A percentile compares a stretch with the other conserved stretches of the same genome.
Conservation (phyloP, 2,888 invertebrate species). For the Metopia argyrocephala region DNA sequence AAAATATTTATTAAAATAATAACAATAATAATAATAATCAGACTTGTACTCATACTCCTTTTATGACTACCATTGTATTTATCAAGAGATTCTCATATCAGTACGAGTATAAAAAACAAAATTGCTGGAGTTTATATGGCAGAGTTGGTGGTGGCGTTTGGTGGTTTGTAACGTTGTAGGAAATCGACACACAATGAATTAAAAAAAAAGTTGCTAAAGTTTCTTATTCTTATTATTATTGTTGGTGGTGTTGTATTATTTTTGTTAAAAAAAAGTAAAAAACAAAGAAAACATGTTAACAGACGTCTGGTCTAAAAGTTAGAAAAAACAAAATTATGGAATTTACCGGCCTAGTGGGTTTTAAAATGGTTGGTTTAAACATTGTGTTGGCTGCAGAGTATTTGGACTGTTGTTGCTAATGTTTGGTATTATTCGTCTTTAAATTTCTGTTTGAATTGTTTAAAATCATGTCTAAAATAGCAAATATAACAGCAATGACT, state of each 20-base stretch:
- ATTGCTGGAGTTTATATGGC: neutral
- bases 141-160: neutral
- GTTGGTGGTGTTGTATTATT: neutral
- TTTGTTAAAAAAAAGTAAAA: too few relatives aligned
- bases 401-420: neutral
- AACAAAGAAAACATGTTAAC: conserved; percentile 34
- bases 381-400: conserved; percentile 36
- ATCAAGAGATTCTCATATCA: too few relatives aligned
- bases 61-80: too few relatives aligned
- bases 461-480: conserved; percentile 45
- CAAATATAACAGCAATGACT: too few relatives aligned
- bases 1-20: conserved; percentile 9
- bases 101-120: too few relatives aligned
- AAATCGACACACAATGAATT: conserved; percentile 12
- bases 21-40: neutral
- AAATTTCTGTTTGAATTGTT: conserved; percentile 16
- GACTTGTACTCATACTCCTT: neutral
- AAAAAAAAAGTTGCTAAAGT: conserved; percentile 27
- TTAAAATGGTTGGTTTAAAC: conserved; percentile 23
- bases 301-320: conserved; percentile 43
- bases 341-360: conserved; percentile 34
- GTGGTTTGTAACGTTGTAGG: too few relatives aligned
- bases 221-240: neutral
- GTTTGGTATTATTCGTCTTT: neutral
- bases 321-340: neutral